Base-by-base conservation (phyloP, 1,140 invertebrate genomes). In the Chrysomallon squamiferum region DNA sequence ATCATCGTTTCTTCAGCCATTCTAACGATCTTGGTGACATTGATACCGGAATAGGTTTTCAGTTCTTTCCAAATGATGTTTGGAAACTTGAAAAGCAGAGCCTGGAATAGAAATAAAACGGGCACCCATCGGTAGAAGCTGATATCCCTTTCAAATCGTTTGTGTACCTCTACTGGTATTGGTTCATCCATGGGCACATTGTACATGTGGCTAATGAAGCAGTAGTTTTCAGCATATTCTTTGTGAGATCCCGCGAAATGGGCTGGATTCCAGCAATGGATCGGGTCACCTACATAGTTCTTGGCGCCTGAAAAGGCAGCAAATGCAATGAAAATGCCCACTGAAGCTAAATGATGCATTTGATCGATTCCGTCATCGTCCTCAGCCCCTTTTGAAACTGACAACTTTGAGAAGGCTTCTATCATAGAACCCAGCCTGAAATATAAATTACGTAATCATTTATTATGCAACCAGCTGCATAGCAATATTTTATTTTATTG, bases 271-370 rank as follows among this genome's bases (percentile, higher is more conserved):
- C 74, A 79, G 61, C 95, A 97, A 69, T 93, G 90, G 68, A 97
- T 97, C 11, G 95, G 95, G 71, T 93, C 91, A 9, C 95, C 95
- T 2, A 96, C 94, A 83, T 92, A 96, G 86, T 97, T 95, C 20
- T 91, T 92, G 0, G 95, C 96, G 66, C 96, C 93, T 62, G 96
- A 90, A 62, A 97, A 81, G 9, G 49, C 65, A 33, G 91, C 91
- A 71, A 96, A 88, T 59, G 97, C 86, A 35, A 96, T 84, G 15
- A 92, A 92, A 20, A 94, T 91, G 5, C 95, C 96, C 79, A 96
- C 72, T 1, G 74, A 72, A 9, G 57, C 73, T 43, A 72, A 52
- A 52, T 75, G 74, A 27, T 71, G 73, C 4, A 75, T 38, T 41
- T 75, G 66, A 49, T 78, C 76, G 13, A 72, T 54, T 43, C 59